Percentiles rank a stretch among this genome's conserved stretches.
phyloP scores from a whole-genome alignment of 2,888 invertebrate species.

The Megaustenia siamemsis region DNA sequence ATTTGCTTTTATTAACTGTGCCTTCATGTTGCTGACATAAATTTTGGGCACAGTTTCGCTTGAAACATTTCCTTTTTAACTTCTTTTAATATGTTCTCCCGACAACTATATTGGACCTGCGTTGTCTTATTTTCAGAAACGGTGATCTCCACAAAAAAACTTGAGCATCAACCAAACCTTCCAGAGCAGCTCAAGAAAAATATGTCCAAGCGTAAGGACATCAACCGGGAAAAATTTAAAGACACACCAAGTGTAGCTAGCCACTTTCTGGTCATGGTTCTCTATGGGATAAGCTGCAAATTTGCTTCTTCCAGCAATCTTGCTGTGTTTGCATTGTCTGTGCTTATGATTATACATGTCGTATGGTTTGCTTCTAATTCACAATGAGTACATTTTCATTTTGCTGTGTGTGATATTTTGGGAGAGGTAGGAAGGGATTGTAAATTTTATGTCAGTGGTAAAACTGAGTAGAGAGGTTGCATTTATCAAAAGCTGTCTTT shows the following conservation, averaged over 20 bases:
- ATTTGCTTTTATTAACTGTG: too few relatives aligned
- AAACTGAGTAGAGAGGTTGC: too few relatives aligned
- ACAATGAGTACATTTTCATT: neutral
- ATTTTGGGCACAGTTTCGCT: neutral
- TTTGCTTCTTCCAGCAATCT: conserved; percentile 42
- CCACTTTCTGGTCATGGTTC: conserved; percentile 45
- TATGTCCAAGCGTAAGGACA: conserved; percentile 34
- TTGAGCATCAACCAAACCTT: conserved; percentile 5
- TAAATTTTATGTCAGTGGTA: too few relatives aligned
- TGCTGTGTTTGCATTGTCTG: conserved; percentile 33
- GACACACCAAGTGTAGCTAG: conserved; percentile 43
- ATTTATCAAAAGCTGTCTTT: too few relatives aligned
- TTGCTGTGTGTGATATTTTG: too few relatives aligned
- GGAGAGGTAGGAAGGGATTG: too few relatives aligned
- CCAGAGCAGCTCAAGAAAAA: conserved; percentile 50
- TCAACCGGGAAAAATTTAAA: conserved; percentile 50
- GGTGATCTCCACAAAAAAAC: neutral
- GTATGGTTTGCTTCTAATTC: conserved; percentile 51
- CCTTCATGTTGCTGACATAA: too few relatives aligned
- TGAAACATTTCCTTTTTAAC: neutral
- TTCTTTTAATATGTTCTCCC: neutral
- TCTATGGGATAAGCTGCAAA: conserved; percentile 47
- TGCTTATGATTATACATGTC: conserved; percentile 49
- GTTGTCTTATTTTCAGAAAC: conserved; percentile 40
- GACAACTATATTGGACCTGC: neutral